Percentiles rank a stretch among this genome's conserved stretches.
These are phyloP conservation scores for Synergus itoensis DNA, from an alignment of 2,888 invertebrate genomes.

Conservation along the genomic window DNA sequence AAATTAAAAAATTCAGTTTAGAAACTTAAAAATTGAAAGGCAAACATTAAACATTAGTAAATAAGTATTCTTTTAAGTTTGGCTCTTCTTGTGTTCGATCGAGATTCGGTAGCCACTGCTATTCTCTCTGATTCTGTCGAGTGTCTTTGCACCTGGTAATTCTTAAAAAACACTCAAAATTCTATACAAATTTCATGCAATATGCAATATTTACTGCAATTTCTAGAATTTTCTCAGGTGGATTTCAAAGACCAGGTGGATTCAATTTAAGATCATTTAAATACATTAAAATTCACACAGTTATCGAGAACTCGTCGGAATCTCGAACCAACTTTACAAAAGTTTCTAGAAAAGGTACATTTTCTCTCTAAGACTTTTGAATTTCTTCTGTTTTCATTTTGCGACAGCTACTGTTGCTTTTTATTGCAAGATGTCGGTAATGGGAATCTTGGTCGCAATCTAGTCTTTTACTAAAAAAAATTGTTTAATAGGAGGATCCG, in stretches of 20 bases:
- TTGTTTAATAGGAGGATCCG: background rate
- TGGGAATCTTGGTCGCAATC: slow-evolving; percentile 44
- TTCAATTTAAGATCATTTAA: background rate
- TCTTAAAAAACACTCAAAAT: background rate
- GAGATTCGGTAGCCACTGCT: background rate
- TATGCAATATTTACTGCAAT: background rate
- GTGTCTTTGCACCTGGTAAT: background rate
- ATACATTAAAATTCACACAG: background rate
- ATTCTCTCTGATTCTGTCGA: slow-evolving; percentile 10
- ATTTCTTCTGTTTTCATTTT: background rate
- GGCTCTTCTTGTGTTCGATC: background rate
- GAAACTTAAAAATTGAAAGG: background rate
- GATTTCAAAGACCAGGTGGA: background rate
- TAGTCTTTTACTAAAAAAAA: background rate
- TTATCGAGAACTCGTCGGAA: slow-evolving; percentile 24
- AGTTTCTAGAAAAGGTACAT: background rate
- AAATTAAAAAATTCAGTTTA: background rate
- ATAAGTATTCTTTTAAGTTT: background rate
- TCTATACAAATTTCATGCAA: background rate
- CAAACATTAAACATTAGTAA: background rate
- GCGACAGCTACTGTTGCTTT: too few species aligned
- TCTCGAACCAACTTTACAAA: slow-evolving; percentile 16
- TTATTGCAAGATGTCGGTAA: slow-evolving; percentile 12
- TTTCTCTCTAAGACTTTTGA: background rate
- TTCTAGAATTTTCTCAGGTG: background rate